Percentiles rank a stretch among this genome's conserved stretches.
Evolutionary conservation across 1,140 invertebrate genomes (phyloP).

Genomic region (Drosophila orena): DNA sequence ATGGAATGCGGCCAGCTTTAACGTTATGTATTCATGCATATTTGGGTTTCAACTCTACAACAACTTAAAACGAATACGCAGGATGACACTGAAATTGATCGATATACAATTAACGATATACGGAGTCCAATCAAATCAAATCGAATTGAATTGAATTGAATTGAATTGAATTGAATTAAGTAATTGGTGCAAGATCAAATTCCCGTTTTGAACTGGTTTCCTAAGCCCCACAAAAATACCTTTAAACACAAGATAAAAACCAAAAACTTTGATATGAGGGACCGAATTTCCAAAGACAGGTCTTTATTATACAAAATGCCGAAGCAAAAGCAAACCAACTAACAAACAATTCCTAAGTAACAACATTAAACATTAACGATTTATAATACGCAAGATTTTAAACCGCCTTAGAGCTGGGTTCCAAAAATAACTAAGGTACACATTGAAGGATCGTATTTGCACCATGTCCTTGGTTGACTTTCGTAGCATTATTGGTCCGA

Average conservation of each 20-base stretch:
- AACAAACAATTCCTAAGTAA: slow-evolving; percentile 21
- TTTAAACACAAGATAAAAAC: slow-evolving; percentile 30
- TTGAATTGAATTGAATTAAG: slow-evolving; percentile 14
- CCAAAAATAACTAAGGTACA: background rate
- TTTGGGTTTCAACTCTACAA: slow-evolving; percentile 78
- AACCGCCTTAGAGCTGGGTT: slow-evolving; percentile 46
- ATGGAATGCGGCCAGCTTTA: slow-evolving; percentile 73
- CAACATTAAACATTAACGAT: slow-evolving; percentile 18
- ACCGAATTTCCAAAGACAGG: slow-evolving; percentile 74
- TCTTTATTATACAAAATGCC: slow-evolving; percentile 74
- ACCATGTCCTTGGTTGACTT: slow-evolving; percentile 29
- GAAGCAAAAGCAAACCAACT: slow-evolving; percentile 12
- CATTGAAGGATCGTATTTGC: slow-evolving; percentile 15
- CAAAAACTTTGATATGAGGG: slow-evolving; percentile 78
- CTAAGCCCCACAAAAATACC: slow-evolving; percentile 57
- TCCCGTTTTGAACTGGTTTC: slow-evolving; percentile 78
- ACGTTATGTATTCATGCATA: slow-evolving; percentile 67
- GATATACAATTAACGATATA: slow-evolving; percentile 9
- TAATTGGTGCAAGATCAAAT: slow-evolving; percentile 53
- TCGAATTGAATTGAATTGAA: slow-evolving; percentile 22
- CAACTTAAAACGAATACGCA: slow-evolving; percentile 27
- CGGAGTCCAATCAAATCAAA: slow-evolving; percentile 1
- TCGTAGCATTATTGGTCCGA: slow-evolving; percentile 7
- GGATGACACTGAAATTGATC: slow-evolving; percentile 18
- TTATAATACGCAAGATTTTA: slow-evolving; percentile 39